Evolutionary conservation across 2,797 vertebrate genomes (phyloP).

Genomic region (Ispidina lecontei): DNA sequence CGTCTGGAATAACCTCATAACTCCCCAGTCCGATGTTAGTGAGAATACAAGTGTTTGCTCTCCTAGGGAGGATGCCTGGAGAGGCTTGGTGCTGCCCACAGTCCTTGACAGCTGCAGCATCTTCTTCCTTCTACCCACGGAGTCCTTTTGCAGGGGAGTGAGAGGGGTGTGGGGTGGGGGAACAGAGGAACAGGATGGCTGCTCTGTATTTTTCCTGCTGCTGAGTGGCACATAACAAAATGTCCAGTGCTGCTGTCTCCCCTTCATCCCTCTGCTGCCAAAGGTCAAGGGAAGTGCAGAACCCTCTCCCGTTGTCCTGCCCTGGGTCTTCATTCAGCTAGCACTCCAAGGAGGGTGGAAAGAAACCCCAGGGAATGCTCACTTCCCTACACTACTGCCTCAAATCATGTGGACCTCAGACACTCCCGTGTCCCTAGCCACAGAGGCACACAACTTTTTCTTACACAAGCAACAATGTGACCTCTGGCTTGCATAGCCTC

Average conservation of each 20-base stretch:
- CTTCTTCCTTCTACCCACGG: neutral
- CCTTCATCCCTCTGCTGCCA: neutral
- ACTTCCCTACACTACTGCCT: neutral
- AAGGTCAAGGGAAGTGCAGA: neutral
- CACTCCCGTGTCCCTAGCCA: rapidly evolving
- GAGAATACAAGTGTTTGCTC: slow-evolving; percentile 36
- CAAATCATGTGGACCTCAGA: neutral
- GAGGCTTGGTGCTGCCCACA: neutral
- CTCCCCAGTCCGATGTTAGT: neutral
- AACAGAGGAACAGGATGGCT: neutral
- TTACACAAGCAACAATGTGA: neutral
- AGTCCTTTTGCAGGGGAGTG: neutral
- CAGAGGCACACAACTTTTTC: neutral
- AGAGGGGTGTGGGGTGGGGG: rapidly evolving
- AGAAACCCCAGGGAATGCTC: neutral
- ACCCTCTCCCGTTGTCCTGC: neutral
- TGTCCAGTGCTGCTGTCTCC: rapidly evolving
- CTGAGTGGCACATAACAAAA: neutral
- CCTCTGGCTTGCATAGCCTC: neutral
- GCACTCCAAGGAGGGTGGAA: neutral
- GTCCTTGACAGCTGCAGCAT: neutral
- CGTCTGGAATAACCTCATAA: slow-evolving; percentile 16
- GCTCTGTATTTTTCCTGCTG: neutral
- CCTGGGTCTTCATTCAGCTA: neutral
- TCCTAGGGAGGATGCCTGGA: neutral